Conservation (phyloP, 2,113 vertebrate species). For the Clupea harengus region DNA sequence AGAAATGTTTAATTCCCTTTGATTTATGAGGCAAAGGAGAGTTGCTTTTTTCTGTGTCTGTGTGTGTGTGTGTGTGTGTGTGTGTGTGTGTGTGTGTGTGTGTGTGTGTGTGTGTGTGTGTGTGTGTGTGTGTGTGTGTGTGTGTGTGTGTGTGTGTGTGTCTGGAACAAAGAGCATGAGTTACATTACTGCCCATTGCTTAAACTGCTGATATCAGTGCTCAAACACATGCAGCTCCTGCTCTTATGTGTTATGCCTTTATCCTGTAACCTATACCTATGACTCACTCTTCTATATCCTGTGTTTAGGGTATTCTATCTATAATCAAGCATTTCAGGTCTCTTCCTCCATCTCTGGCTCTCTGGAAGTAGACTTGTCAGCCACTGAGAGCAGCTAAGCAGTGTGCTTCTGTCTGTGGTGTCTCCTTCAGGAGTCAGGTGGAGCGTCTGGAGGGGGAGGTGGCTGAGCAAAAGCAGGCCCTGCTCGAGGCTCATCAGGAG, state of each 20-base stretch:
- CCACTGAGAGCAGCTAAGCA: neutral
- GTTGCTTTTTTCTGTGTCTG: neutral
- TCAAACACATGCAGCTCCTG: neutral
- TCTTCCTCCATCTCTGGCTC: neutral
- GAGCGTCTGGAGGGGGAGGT: slow-evolving; percentile 55
- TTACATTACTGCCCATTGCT: neutral
- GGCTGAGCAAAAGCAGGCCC: slow-evolving; percentile 50
- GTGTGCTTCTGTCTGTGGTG: neutral
- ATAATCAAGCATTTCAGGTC: neutral
- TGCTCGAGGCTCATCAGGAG: slow-evolving; percentile 55
- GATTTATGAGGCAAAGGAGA: neutral
- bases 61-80: neutral
- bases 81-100: neutral
- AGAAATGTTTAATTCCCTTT: slow-evolving; percentile 42
- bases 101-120: too few relatives aligned
- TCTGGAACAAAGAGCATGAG: neutral
- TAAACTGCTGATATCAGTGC: neutral
- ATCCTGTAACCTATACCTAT: too few relatives aligned
- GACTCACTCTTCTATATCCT: neutral
- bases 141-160: neutral
- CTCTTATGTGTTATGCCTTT: neutral
- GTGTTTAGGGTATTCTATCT: neutral
- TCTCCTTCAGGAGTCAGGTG: slow-evolving; percentile 52
- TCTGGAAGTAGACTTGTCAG: neutral
- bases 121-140: neutral